These are phyloP conservation scores for Eustalomyia histrio DNA, from an alignment of 2,888 invertebrate genomes.

Conservation along the genomic window DNA sequence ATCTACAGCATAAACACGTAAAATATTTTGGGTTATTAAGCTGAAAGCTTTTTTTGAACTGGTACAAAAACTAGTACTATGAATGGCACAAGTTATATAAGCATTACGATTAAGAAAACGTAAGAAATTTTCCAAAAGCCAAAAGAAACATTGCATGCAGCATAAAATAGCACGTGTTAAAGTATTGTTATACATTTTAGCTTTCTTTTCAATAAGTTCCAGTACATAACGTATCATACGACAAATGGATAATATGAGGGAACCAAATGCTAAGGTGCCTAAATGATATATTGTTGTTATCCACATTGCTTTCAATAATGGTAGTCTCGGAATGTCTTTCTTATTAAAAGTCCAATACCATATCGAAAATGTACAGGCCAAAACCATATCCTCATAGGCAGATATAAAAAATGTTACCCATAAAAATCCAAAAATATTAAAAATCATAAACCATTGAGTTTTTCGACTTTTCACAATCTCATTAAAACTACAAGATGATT, in stretches of 20 bases:
- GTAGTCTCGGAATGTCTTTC: constrained; percentile 91
- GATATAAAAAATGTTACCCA: constrained; percentile 95
- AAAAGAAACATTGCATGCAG: constrained; percentile 90
- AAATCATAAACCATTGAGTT: constrained; percentile 80
- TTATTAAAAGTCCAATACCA: constrained; percentile 97
- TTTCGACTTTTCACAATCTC: constrained; percentile 81
- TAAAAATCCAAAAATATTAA: constrained; percentile 89
- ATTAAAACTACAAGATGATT: constrained; percentile 84
- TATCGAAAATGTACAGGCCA: constrained; percentile 91
- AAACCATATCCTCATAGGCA: constrained; percentile 93
- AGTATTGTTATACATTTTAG: constrained; percentile 89
- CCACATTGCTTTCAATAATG: constrained; percentile 86
- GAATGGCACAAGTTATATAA: constrained; percentile 96
- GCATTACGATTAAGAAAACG: constrained; percentile 90
- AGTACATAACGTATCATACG: constrained; percentile 90
- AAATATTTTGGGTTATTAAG: constrained; percentile 90
- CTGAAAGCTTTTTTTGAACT: constrained; percentile 95
- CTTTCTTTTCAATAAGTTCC: constrained; percentile 90
- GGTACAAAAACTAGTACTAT: constrained; percentile 93
- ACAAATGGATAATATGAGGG: constrained; percentile 93
- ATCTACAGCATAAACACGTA: constrained; percentile 88
- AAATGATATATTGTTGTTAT: constrained; percentile 84
- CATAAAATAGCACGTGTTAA: constrained; percentile 85
- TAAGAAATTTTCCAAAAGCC: constrained; percentile 92
- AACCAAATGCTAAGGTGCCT: constrained; percentile 96